Evolutionary conservation across 2,888 invertebrate genomes (phyloP).

Genomic region (Petrolisthes cinctipes): DNA sequence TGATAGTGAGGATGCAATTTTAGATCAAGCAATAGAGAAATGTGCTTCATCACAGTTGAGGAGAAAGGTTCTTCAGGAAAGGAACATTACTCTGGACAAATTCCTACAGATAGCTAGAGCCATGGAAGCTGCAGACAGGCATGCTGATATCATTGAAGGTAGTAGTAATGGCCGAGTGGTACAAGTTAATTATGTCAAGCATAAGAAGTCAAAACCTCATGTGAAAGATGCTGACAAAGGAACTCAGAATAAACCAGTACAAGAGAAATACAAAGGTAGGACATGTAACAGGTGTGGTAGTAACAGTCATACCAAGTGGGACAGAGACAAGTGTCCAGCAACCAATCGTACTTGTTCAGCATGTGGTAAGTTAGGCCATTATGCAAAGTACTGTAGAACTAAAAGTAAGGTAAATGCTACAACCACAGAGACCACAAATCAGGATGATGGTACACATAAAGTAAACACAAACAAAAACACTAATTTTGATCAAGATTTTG

Average conservation of each 20-base stretch:
- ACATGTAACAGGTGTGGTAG: too few species aligned
- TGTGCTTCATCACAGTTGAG: background rate
- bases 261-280: too few species aligned
- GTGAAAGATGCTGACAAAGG: too few species aligned
- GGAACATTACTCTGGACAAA: constrained; percentile 9
- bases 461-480: too few species aligned
- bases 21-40: background rate
- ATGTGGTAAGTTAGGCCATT: too few species aligned
- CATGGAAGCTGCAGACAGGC: background rate
- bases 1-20: constrained; percentile 7
- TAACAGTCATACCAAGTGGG: too few species aligned
- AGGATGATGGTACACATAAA: too few species aligned
- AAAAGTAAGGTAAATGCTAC: background rate
- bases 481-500: background rate
- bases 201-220: background rate
- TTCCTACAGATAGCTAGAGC: constrained; percentile 3
- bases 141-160: constrained; percentile 1
- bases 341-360: too few species aligned
- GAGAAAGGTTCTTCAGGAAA: constrained; percentile 1
- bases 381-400: background rate
- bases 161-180: background rate
- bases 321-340: too few species aligned
- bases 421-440: too few species aligned
- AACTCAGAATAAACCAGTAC: too few species aligned
- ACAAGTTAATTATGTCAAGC: background rate